Conservation (phyloP, 2,888 invertebrate species). For the Poecilus cupreus region DNA sequence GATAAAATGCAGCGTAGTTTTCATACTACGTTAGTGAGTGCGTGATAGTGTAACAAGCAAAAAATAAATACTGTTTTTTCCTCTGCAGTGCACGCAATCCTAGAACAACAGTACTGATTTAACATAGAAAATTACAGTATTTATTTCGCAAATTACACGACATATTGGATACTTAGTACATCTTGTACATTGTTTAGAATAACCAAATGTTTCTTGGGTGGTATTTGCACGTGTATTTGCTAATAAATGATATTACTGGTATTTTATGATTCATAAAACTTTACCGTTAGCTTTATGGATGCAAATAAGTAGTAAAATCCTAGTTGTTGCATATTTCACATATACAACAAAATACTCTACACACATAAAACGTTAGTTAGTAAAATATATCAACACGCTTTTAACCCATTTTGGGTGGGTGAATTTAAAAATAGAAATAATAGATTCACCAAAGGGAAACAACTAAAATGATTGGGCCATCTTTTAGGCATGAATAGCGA, state of each 20-base stretch:
- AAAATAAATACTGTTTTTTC: background rate
- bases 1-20: background rate
- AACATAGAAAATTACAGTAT: background rate
- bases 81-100: background rate
- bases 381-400: too few relatives aligned
- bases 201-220: background rate
- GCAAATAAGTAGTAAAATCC: background rate
- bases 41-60: background rate
- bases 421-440: too few relatives aligned
- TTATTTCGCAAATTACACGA: background rate
- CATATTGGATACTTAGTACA: background rate
- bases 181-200: background rate
- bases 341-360: too few relatives aligned
- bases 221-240: background rate
- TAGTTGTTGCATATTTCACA: slow-evolving; percentile 1
- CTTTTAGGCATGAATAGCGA: too few relatives aligned
- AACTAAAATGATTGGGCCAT: too few relatives aligned
- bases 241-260: slow-evolving; percentile 26
- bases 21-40: background rate
- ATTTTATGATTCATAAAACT: slow-evolving; percentile 28
- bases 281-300: slow-evolving; percentile 22
- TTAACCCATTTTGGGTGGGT: too few relatives aligned
- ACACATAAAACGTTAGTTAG: too few relatives aligned
- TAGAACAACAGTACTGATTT: background rate
- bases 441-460: too few relatives aligned